Evolutionary conservation across 2,797 vertebrate species (phyloP), one percentile per base, ranked within the genome.

Genomic region (Leptatherina wallacei): DNA sequence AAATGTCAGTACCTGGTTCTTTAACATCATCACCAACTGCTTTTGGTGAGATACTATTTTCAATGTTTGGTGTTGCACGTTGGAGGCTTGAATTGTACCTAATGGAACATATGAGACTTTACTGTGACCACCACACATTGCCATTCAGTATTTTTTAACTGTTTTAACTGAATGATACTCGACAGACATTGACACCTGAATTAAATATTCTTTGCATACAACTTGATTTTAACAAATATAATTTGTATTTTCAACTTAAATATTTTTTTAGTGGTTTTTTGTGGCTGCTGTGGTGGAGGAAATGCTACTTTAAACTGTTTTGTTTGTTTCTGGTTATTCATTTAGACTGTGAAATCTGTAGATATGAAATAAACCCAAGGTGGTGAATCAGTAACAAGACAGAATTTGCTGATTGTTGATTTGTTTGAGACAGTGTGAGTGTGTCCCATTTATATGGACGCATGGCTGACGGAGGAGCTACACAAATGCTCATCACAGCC

Each of bases 351-450:
- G 13, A 79, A 77, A 68, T 81, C n/a, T 63, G 29, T 52, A 35
- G 47, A 5, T 65, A 69, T 80, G 57, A 75, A 73, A 81, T 22
- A 78, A 69, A 78, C 47, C 60, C 49, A 62, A 1, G 12, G n/a
- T 38, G 38, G 81, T 85, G 76, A 91, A 84, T 87, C 67, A 84
- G 82, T 88, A 89, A 89, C 85, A 35, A 32, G 59, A 71, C 22
- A 77, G 44, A 78, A 65, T 71, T 73, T 59, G 36, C 71, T 65
- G 69, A 73, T 61, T 57, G 74, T 73, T 54, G 67, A 18, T 40
- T 35, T 59, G 44, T 81, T 52, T 82, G 36, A 85, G 79, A 84
- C 35, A 16, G 61, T 77, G 54, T 75, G 66, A 78, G 60, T 61
- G 20, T 73, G 8, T 44, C 54, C 55, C 51, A 47, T 80, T 84